These are phyloP conservation scores for Sander lucioperca DNA, from an alignment of 2,113 vertebrate genomes.

Conservation along the genomic window DNA sequence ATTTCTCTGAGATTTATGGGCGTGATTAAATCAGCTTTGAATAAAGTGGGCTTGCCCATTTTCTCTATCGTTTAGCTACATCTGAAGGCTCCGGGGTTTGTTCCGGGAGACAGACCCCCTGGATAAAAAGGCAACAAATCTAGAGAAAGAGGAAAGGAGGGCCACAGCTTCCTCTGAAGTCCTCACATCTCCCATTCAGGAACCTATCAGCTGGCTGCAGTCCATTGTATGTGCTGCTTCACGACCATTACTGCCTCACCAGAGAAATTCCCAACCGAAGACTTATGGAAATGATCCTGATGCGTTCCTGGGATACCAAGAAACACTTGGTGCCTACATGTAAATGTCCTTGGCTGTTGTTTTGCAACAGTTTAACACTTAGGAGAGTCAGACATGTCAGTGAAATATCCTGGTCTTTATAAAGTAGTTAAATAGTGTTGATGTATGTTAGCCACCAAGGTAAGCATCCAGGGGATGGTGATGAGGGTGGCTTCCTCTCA, in stretches of 20 bases:
- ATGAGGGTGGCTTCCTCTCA: conserved; percentile 62
- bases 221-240: conserved; percentile 61
- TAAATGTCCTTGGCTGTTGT: conserved; percentile 29
- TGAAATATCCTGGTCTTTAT: conserved; percentile 39
- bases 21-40: conserved; percentile 84
- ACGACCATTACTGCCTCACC: conserved; percentile 52
- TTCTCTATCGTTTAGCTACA: conserved; percentile 83
- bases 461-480: conserved; percentile 37
- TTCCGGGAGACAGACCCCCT: conserved; percentile 73
- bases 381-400: conserved; percentile 22
- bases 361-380: conserved; percentile 26
- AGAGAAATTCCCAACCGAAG: conserved; percentile 56
- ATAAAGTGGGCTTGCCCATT: conserved; percentile 73
- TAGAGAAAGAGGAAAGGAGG: conserved; percentile 61
- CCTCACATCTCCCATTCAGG: conserved; percentile 70
- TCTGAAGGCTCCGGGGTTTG: conserved; percentile 79
- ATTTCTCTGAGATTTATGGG: conserved; percentile 86
- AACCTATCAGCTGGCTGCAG: conserved; percentile 74
- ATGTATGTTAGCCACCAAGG: conserved; percentile 44
- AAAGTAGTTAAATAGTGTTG: conserved; percentile 45
- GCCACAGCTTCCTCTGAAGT: conserved; percentile 65
- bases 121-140: conserved; percentile 78
- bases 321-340: conserved; percentile 31
- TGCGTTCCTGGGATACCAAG: conserved; percentile 56
- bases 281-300: conserved; percentile 57